Evolutionary conservation across 2,113 vertebrate species (phyloP), one percentile per base, ranked within the genome.

Genomic region (Protomyctophum bolini): DNA sequence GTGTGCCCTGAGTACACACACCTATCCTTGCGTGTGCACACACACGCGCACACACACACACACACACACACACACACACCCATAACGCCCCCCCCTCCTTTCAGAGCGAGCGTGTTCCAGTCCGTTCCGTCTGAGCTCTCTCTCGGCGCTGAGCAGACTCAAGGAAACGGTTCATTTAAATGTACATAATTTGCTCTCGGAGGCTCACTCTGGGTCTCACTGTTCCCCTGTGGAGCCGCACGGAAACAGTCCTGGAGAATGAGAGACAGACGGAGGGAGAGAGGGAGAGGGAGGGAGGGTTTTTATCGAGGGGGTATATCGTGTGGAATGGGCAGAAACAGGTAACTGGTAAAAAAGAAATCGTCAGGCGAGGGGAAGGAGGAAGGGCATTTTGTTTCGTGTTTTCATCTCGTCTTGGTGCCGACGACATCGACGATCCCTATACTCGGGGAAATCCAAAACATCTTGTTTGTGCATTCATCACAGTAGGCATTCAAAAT

Each of bases 91-190:
- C 81, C 78, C 76, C 52, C 49, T 57, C 15, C 48, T 50, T 58
- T 10, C 14, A 2, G 64, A 33, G 52, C 4, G 64, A 33, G 52
- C 4, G 79, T 65, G 72, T 80, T 85, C 76, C 84, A 82, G 80
- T 75, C 79, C 73, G 86, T 91, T 92, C 89, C 88, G 57, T 90
- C 86, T 88, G 87, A 91, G 87, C 81, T 86, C 84, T 76, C 75
- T 88, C 80, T 85, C 82, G 69, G 86, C 74, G 68, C 90, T 89
- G 87, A 91, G 88, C 85, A 91, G 88, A 87, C 91, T 89, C 83
- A 89, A 86, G 87, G 89, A 92, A 88, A 91, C 89, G 83, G 82
- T 89, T 91, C 86, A 92, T 92, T 92, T 92, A 90, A 92, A 92
- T 92, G 89, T 92, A 91, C 91, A 91, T 92, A 91, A 91, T 89